Base-by-base conservation (phyloP, 1,140 invertebrate genomes). In the Drosophila sucinea region DNA sequence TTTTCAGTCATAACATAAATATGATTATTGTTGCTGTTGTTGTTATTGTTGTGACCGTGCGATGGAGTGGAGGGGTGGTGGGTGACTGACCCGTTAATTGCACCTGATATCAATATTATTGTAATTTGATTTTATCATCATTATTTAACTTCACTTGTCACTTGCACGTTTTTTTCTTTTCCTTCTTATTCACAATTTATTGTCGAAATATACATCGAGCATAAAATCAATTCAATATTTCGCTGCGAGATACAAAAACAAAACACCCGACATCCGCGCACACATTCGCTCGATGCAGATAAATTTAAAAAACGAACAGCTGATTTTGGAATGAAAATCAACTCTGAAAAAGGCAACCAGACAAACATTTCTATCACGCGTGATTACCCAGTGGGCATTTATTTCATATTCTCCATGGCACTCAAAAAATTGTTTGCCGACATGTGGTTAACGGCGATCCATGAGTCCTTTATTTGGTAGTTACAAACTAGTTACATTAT, bases 1-100 rank as follows among this genome's bases (percentile, higher is more conserved):
- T 58, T 33, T 65, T 51, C 32, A 29, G 33, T 64, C 23, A 30
- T 25, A 66, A 54, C 25, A 73, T 69, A 69, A 30, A 23, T 60
- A 68, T 32, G 63, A 29, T n/a, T 30, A 27, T 63, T 67, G 61
- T 69, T 51, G 41, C 67, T 69, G 51, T 58, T 47, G 30, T 58
- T 73, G 10, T 47, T 62, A 23, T 7, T 61, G 60, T 60, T 60
- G 35, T 33, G 32, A 27, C 51, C 23, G 58, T 35, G 60, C 66
- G 32, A 60, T 41, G 32, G 63, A 64, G n/a, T 33, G 30, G 17
- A 25, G 23, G 4, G 17, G 5, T 68, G 47, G 72, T 77, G 40
- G 76, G 76, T 76, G 73, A 79, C 68, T 79, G 76, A 72, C 76
- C 76, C 40, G 69, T 72, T 79, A 76, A 68, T 76, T 76, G 60